Base-by-base conservation (phyloP, 2,113 vertebrate species). In the Galeopterus variegatus region DNA sequence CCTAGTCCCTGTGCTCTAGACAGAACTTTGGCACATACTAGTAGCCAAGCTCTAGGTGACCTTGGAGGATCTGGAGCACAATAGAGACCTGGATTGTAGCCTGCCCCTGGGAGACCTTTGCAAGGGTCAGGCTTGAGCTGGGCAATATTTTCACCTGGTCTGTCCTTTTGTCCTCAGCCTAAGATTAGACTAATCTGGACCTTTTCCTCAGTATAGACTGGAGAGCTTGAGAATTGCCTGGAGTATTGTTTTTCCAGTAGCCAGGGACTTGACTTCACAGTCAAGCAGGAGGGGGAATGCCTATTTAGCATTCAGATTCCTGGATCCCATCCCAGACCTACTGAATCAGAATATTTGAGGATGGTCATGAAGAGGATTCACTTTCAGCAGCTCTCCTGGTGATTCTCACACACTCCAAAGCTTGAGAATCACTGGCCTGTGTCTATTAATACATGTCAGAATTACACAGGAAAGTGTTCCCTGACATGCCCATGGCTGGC, bases 281-380 rank as follows among this genome's bases (percentile, higher is more conserved):
- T 85, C 33, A 15, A 83, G 62, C 23, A 62, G 5, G 4, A 5
- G 21, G 48, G 1, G 52, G 10, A 3, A 45, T 58, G 18, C 1
- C 11, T 56, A 62, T 18, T 73, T 62, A 58, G 28, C 24, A 41
- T 33, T 41, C 28, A 26, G 28, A 14, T 21, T 31, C 17, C 65
- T 31, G 50, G 65, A 36, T 50, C 48, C 70, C 8, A 13, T 18
- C 31, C 33, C 12, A 93, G 62, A 80, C 45, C 58, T 33, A 17
- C n/a, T 11, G 52, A 70, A 52, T 19, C 58, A 41, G 23, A 65
- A 28, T 23, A 60, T 28, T 54, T 80, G 52, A 33, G 14, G 4
- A 50, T 26, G 10, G 13, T 18, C 19, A 4, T 56, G 26, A 67
- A 41, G 9, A 65, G 1, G 13, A 23, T 0, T 21, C 3, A 1